These are phyloP conservation scores for Anthonomus grandis DNA, from an alignment of 1,140 invertebrate genomes.

Conservation along the genomic window DNA sequence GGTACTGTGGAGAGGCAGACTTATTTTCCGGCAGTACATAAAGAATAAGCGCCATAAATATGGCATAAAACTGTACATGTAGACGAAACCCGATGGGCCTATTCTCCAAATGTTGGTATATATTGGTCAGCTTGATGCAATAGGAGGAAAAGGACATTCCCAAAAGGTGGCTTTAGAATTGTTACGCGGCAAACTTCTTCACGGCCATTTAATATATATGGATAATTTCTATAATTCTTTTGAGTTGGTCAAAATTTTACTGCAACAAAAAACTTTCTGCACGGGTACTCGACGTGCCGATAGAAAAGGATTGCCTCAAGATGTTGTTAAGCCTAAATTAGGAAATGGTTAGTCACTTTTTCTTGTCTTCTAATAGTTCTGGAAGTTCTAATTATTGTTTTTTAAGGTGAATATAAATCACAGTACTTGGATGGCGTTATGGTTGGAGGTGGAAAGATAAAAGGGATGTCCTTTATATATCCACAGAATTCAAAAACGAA, in stretches of 20 bases:
- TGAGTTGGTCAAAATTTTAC: constrained; percentile 41
- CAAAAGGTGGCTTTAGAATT: no score
- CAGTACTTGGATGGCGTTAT: not conserved
- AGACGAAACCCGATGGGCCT: no score
- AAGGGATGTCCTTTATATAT: not conserved
- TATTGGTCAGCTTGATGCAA: no score
- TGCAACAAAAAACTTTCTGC: constrained; percentile 40
- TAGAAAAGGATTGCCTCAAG: no score
- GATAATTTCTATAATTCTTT: constrained; percentile 51
- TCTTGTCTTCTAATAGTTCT: no score
- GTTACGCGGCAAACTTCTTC: no score
- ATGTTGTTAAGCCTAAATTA: constrained; percentile 37
- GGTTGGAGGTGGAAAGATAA: not conserved
- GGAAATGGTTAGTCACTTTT: constrained; percentile 39
- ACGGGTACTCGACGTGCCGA: constrained; percentile 41
- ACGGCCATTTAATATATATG: no score
- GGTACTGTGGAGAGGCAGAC: constrained; percentile 1
- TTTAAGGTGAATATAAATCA: not conserved
- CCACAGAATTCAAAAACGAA: not conserved
- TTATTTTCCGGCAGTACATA: constrained; percentile 3
- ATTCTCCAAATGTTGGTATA: no score
- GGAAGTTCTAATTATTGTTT: no score
- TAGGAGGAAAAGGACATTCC: no score
- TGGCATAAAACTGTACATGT: constrained; percentile 3
- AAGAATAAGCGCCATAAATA: not conserved